phyloP scores from a whole-genome alignment of 2,888 invertebrate species.

The Pardosa pseudoannulata region DNA sequence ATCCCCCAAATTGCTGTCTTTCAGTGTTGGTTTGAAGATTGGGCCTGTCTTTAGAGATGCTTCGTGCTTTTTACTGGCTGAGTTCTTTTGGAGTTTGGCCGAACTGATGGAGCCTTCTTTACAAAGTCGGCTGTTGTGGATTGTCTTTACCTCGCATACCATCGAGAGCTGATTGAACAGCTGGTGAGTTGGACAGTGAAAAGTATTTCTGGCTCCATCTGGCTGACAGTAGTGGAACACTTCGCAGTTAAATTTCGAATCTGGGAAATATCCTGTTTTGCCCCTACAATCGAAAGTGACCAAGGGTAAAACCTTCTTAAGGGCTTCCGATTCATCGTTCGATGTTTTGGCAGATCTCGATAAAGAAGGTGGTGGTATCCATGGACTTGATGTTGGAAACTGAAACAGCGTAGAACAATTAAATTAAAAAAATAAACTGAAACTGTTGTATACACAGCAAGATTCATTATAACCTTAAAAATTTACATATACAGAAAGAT shows the following conservation, averaged over 20 bases:
- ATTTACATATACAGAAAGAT: too few species aligned
- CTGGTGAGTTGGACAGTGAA: constrained; percentile 73
- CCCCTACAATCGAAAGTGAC: constrained; percentile 74
- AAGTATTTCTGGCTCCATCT: constrained; percentile 74
- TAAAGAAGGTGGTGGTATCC: constrained; percentile 44
- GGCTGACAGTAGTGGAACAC: constrained; percentile 75
- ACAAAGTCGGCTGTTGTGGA: constrained; percentile 42
- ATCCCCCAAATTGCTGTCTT: background rate
- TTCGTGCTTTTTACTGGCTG: constrained; percentile 8
- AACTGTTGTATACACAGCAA: too few species aligned
- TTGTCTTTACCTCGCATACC: constrained; percentile 73
- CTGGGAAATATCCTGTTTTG: constrained; percentile 74
- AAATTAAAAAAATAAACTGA: too few species aligned
- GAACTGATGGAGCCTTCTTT: constrained; percentile 49
- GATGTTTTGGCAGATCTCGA: constrained; percentile 16
- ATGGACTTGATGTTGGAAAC: constrained; percentile 49
- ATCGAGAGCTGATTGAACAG: constrained; percentile 73
- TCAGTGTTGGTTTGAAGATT: background rate
- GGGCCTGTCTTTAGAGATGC: background rate
- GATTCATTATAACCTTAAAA: too few species aligned
- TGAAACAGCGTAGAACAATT: too few species aligned
- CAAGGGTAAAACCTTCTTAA: constrained; percentile 71
- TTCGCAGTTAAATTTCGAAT: constrained; percentile 74
- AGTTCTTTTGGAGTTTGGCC: background rate
- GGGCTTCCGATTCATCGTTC: constrained; percentile 22